Base-by-base conservation (phyloP, 1,140 invertebrate species). In the Diachasma alloeum region DNA sequence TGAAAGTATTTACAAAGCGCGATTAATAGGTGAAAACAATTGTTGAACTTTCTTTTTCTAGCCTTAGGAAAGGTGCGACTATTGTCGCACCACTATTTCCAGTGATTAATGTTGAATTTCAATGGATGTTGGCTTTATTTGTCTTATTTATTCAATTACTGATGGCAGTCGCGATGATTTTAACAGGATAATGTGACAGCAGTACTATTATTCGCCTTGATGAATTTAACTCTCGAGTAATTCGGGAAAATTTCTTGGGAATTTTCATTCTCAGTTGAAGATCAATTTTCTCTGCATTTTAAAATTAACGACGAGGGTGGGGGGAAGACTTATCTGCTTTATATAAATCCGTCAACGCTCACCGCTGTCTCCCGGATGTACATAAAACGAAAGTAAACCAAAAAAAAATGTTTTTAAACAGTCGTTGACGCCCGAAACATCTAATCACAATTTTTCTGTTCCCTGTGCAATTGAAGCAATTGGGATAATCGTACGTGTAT, bases 1-100 rank as follows among this genome's bases (percentile, higher is more conserved):
- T 63, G 59, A 63, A 63, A 63, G 59, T 63, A 63, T 63, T 63
- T 63, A 63, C 59, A 63, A 63, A 26, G 24, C 59, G 59, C 59
- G 13, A 24, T 26, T 63, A 4, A 59, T 63, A 63, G 24, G 22
- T 63, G 19, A 63, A 26, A 42, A 42, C 3, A 63, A 63, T 63
- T 63, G 59, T 63, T 63, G 59, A 63, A 63, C 59, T 63, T 31
- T 63, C 24, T 63, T 63, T 31, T 63, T 63, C 24, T 31, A 63
- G 11, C 19, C 15, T 63, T 63, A 63, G 24, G 19, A 15, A 10
- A 10, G 22, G 24, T 8, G 19, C 22, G 59, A 63, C 59, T 63
- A 26, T 63, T 63, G 59, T 26, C 59, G 22, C 5, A 9, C 13
- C 4, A 26, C 22, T 63, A 26, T 63, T 63, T 63, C 24, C 24